Evolutionary conservation across 2,888 invertebrate species (phyloP).

Genomic region (Orthosia gothica): DNA sequence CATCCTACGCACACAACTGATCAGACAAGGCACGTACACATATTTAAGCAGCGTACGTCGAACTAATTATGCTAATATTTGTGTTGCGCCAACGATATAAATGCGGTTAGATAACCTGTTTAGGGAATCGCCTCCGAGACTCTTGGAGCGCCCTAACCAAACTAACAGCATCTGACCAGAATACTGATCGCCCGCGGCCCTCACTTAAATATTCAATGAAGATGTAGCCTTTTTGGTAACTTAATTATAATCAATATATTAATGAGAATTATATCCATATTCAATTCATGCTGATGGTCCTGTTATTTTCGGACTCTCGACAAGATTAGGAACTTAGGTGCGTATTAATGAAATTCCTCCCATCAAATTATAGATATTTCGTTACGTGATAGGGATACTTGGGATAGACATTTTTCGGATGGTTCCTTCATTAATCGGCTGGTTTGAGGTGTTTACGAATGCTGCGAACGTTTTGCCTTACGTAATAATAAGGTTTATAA

Average conservation of each 20-base stretch:
- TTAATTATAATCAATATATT: constrained; percentile 78
- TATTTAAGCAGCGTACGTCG: constrained; percentile 78
- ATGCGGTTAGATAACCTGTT: constrained; percentile 89
- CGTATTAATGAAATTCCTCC: constrained; percentile 69
- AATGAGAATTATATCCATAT: constrained; percentile 71
- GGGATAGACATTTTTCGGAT: constrained; percentile 68
- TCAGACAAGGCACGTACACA: constrained; percentile 74
- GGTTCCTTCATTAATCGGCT: constrained; percentile 60
- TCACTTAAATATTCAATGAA: constrained; percentile 83
- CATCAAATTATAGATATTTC: constrained; percentile 72
- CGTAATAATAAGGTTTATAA: constrained; percentile 36
- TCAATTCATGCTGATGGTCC: constrained; percentile 62
- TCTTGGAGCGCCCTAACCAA: constrained; percentile 84
- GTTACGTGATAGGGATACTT: constrained; percentile 71
- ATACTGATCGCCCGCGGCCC: constrained; percentile 81
- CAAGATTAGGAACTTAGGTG: constrained; percentile 67
- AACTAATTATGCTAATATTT: constrained; percentile 89
- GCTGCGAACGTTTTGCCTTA: constrained; percentile 48
- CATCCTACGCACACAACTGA: constrained; percentile 61
- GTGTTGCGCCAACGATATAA: constrained; percentile 85
- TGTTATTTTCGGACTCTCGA: constrained; percentile 60
- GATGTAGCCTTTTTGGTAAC: constrained; percentile 77
- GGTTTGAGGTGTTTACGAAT: constrained; percentile 65
- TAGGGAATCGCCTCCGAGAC: constrained; percentile 86
- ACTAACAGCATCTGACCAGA: constrained; percentile 84